phyloP scores from a whole-genome alignment of 2,888 invertebrate species.

The Athetis lepigone region DNA sequence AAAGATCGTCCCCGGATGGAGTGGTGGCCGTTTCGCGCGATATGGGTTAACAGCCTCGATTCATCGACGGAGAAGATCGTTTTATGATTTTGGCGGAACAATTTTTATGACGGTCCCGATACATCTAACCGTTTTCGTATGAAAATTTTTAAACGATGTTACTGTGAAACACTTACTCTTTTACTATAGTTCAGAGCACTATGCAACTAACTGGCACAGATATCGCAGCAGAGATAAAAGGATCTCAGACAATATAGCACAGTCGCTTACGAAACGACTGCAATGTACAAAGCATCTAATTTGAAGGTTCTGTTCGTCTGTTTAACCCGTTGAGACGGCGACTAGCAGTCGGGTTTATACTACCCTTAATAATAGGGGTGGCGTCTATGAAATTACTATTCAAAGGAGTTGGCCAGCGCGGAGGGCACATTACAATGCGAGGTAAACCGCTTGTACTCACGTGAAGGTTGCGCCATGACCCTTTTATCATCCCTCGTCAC shows the following conservation, averaged over 20 bases:
- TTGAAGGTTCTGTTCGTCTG: constrained; percentile 75
- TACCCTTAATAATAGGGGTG: constrained; percentile 83
- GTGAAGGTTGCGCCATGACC: constrained; percentile 79
- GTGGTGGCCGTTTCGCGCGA: constrained; percentile 79
- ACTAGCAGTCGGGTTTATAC: constrained; percentile 79
- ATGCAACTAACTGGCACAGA: constrained; percentile 29
- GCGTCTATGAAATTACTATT: constrained; percentile 83
- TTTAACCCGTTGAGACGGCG: constrained; percentile 78
- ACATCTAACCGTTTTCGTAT: constrained; percentile 56
- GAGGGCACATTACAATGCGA: constrained; percentile 78
- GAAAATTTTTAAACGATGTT: constrained; percentile 49
- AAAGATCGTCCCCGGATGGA: constrained; percentile 81
- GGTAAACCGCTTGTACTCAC: constrained; percentile 80
- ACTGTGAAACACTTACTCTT: constrained; percentile 27
- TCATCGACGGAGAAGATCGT: constrained; percentile 81
- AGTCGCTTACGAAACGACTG: constrained; percentile 65
- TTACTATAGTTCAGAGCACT: constrained; percentile 15
- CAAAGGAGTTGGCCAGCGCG: constrained; percentile 77
- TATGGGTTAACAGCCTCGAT: constrained; percentile 82
- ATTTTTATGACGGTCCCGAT: constrained; percentile 72
- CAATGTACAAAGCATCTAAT: constrained; percentile 76
- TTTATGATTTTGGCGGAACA: constrained; percentile 81
- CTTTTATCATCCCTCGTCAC: constrained; percentile 79
- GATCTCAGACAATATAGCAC: constrained; percentile 55
- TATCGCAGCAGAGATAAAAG: constrained; percentile 53